Evolutionary conservation across 2,888 invertebrate genomes (phyloP), one percentile per base, ranked within the genome.

Genomic region (Bombyx huttoni): DNA sequence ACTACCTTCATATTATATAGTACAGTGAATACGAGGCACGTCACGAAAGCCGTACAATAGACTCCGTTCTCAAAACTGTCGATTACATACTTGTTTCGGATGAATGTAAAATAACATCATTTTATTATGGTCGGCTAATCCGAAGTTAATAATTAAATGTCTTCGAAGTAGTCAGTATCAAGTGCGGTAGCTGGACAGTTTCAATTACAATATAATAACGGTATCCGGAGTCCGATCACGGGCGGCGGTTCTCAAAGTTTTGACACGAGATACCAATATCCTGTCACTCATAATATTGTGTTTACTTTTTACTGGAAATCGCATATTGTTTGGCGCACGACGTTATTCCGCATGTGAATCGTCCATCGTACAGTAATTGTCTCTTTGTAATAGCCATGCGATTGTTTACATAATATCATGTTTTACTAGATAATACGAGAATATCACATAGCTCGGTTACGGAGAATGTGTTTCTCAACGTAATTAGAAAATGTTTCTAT

Each of bases 191-290:
- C 12, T 40, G 7, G 40, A 40, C 40, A 51, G 50, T 51, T 13
- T 51, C 50, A 51, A 51, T 51, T 51, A 51, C 50, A 51, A 47
- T 51, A 51, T 51, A 51, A 51, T 40, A 40, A 46, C 50, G 50
- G 47, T 52, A 52, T 52, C 52, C 52, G 52, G 52, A 48, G 45
- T 47, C 49, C 50, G 47, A 49, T 51, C 58, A 67, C 65, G 59
- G 58, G 61, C 70, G 59, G 62, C 64, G 78, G 76, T 80, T 81
- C 71, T 77, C 67, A 61, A 71, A 84, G 82, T 85, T 85, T 74
- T 82, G 84, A 78, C 77, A 85, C 70, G 60, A 59, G 81, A 83
- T 72, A 81, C 75, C 81, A 76, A 85, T 83, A 82, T 86, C 86
- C 86, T 83, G 84, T 65, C 56, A 61, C 58, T 60, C 66, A 73